phyloP scores from a whole-genome alignment of 2,797 vertebrate genomes.

The Galagoides demidoff region DNA sequence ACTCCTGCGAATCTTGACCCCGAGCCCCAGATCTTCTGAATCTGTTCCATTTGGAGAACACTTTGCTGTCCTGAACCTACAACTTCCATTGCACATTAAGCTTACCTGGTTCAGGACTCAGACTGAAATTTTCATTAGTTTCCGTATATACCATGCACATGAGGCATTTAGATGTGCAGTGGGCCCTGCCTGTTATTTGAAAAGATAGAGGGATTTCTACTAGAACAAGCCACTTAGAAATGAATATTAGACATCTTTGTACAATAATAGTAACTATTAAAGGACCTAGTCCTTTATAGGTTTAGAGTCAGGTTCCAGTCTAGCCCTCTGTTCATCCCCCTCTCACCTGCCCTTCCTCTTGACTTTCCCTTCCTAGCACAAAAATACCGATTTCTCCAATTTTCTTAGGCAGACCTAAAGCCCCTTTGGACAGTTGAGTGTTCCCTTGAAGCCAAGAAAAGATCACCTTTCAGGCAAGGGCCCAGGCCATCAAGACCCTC shows the following conservation, averaged over 20 bases:
- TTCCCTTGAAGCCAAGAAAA: not conserved
- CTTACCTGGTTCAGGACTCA: not conserved
- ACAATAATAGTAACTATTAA: not conserved
- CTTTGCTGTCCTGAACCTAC: not conserved
- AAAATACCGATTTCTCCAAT: not conserved
- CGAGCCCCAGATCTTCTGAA: not conserved
- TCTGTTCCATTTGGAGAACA: not conserved
- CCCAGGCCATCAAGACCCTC: not conserved
- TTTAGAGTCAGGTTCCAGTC: not conserved
- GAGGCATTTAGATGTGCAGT: not conserved
- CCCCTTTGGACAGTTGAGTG: not conserved
- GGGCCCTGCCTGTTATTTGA: not conserved
- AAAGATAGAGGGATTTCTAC: not conserved
- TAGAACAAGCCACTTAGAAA: not conserved
- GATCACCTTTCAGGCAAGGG: not conserved
- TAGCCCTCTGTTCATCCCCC: not conserved
- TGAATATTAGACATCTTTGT: not conserved
- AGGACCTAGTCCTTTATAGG: not conserved
- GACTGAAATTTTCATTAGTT: not conserved
- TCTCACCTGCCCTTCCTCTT: not conserved
- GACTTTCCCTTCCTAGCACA: not conserved
- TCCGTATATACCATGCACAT: not conserved
- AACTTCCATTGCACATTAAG: not conserved
- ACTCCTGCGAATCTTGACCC: not conserved
- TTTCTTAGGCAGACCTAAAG: not conserved